Conservation (phyloP, 1,140 invertebrate genomes). For the Idris sp. region DNA sequence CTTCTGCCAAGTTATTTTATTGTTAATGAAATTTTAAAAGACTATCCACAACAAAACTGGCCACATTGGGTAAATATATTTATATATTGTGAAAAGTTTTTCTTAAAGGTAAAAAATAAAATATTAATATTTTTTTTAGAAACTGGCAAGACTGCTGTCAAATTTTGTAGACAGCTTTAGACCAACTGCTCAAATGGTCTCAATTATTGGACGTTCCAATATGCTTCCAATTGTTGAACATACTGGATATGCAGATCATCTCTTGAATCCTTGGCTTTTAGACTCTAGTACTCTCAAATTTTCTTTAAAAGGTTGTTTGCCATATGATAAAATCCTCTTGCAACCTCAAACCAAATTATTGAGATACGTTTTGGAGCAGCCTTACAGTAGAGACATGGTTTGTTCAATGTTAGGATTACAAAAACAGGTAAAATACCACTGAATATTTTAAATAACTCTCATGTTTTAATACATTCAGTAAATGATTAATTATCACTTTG, state of each 20-base stretch:
- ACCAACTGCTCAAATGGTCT: slow-evolving; percentile 95
- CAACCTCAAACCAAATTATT: slow-evolving; percentile 93
- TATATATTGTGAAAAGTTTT: too few relatives aligned
- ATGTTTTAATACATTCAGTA: too few relatives aligned
- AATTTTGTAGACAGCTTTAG: slow-evolving; percentile 95
- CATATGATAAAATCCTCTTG: slow-evolving; percentile 91
- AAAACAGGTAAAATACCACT: too few relatives aligned
- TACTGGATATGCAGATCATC: slow-evolving; percentile 91
- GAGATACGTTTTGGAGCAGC: slow-evolving; percentile 94
- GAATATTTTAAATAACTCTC: too few relatives aligned
- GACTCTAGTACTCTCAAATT: slow-evolving; percentile 93
- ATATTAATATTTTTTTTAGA: too few relatives aligned
- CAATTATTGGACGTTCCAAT: slow-evolving; percentile 91
- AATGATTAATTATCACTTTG: too few relatives aligned
- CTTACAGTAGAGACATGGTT: slow-evolving; percentile 97
- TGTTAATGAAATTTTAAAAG: slow-evolving; percentile 95
- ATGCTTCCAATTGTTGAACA: slow-evolving; percentile 96
- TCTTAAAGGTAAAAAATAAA: too few relatives aligned
- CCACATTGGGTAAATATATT: slow-evolving; percentile 97
- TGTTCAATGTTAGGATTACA: slow-evolving; percentile 95
- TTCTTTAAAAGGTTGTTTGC: slow-evolving; percentile 92
- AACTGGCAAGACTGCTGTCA: slow-evolving; percentile 89
- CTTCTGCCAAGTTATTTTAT: slow-evolving; percentile 96
- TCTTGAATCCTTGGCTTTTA: slow-evolving; percentile 94
- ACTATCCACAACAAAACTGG: slow-evolving; percentile 89